These are phyloP conservation scores for Thaumetopoea pityocampa DNA, from an alignment of 1,140 invertebrate genomes.

Conservation along the genomic window DNA sequence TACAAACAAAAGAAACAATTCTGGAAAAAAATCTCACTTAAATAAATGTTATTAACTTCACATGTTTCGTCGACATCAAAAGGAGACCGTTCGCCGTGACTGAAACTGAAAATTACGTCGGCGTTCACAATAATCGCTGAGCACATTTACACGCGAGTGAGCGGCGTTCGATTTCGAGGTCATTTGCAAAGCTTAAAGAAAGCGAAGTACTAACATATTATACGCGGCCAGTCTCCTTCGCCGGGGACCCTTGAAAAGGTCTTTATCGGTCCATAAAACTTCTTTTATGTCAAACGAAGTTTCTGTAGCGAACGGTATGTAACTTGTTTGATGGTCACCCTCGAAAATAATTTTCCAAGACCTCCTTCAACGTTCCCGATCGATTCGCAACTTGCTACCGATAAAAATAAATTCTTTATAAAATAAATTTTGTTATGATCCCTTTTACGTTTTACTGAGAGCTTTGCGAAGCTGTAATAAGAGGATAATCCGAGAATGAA, in stretches of 20 bases:
- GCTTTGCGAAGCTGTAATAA: constrained; percentile 50
- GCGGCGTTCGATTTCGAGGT: constrained; percentile 28
- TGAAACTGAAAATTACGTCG: no score
- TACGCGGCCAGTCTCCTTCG: constrained; percentile 34
- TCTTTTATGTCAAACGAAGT: constrained; percentile 57
- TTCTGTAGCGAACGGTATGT: constrained; percentile 49
- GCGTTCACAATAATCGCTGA: no score
- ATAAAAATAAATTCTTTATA: constrained; percentile 60
- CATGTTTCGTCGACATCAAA: no score
- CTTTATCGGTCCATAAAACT: constrained; percentile 68
- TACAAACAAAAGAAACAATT: no score
- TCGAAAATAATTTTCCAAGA: constrained; percentile 59
- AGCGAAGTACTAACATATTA: constrained; percentile 24
- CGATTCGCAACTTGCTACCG: constrained; percentile 44
- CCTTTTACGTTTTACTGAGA: constrained; percentile 55
- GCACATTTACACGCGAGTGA: no score
- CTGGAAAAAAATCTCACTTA: no score
- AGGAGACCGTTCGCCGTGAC: no score
- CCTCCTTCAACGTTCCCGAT: constrained; percentile 41
- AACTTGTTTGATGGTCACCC: constrained; percentile 60
- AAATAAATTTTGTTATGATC: constrained; percentile 67
- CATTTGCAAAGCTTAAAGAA: constrained; percentile 30
- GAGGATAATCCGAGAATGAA: constrained; percentile 59
- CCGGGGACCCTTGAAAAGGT: constrained; percentile 53
- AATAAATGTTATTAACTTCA: no score